These are phyloP conservation scores for Natator depressus DNA, from an alignment of 2,113 vertebrate genomes.

Conservation along the genomic window DNA sequence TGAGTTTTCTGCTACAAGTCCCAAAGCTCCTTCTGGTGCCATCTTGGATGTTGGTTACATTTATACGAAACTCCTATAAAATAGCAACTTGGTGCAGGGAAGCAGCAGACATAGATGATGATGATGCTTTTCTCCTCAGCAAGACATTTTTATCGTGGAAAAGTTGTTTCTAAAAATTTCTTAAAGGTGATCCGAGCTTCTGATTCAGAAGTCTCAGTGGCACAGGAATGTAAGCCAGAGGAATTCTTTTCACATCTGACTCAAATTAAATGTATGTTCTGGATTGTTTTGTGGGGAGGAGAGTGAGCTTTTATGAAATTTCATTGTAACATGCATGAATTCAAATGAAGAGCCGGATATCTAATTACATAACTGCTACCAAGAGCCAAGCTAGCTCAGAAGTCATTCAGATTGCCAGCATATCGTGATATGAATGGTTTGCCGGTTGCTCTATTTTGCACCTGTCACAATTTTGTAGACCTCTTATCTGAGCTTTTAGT, in stretches of 20 bases:
- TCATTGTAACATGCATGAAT: background rate
- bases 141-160: constrained; percentile 60
- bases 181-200: constrained; percentile 13
- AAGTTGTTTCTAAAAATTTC: constrained; percentile 46
- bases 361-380: background rate
- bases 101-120: constrained; percentile 5
- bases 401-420: constrained; percentile 1
- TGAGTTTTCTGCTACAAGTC: background rate
- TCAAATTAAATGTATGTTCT: constrained; percentile 54
- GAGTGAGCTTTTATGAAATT: background rate
- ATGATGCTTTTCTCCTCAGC: constrained; percentile 22
- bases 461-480: background rate
- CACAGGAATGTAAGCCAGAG: constrained; percentile 33
- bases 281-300: background rate
- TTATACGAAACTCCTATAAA: background rate
- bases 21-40: background rate
- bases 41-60: background rate
- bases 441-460: background rate
- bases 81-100: rapidly evolving
- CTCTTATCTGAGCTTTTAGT: background rate
- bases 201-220: constrained; percentile 35
- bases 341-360: constrained; percentile 7
- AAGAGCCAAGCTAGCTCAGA: constrained; percentile 8
- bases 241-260: constrained; percentile 45
- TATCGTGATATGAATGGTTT: background rate